These are phyloP conservation scores for Coptodon bakossiorum DNA, from an alignment of 2,113 vertebrate species.

Conservation along the genomic window DNA sequence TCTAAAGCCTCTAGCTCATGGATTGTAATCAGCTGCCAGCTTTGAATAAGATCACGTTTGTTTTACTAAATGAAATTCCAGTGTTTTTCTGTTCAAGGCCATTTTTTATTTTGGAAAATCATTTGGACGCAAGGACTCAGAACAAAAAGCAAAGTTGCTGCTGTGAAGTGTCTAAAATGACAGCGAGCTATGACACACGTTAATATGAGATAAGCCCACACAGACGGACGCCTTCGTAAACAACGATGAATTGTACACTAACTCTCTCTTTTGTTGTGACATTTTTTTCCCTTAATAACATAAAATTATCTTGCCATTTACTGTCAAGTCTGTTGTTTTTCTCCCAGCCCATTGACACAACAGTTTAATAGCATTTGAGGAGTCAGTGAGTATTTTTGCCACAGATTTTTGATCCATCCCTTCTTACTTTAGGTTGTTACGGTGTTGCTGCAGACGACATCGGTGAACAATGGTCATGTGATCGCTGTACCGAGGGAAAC, in stretches of 20 bases:
- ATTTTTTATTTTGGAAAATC: not conserved
- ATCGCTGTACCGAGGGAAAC: slow-evolving; percentile 80
- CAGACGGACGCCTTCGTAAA: not conserved
- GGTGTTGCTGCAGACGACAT: slow-evolving; percentile 82
- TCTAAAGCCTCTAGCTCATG: slow-evolving; percentile 4
- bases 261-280: not conserved
- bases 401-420: not conserved
- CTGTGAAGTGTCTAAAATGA: not conserved
- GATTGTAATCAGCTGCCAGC: slow-evolving; percentile 16
- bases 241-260: not conserved
- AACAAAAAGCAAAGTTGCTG: not conserved
- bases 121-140: not conserved
- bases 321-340: not conserved
- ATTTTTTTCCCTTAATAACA: not conserved
- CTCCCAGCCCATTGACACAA: not conserved
- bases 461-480: slow-evolving; percentile 83
- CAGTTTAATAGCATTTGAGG: not conserved
- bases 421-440: slow-evolving; percentile 83
- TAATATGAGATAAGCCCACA: not conserved
- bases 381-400: not conserved
- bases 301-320: not conserved
- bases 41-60: slow-evolving; percentile 28
- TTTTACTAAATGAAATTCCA: slow-evolving; percentile 4
- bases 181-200: not conserved
- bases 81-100: not conserved